Evolutionary conservation across 2,888 invertebrate genomes (phyloP), one percentile per base, ranked within the genome.

Genomic region (Aphrophora alni): DNA sequence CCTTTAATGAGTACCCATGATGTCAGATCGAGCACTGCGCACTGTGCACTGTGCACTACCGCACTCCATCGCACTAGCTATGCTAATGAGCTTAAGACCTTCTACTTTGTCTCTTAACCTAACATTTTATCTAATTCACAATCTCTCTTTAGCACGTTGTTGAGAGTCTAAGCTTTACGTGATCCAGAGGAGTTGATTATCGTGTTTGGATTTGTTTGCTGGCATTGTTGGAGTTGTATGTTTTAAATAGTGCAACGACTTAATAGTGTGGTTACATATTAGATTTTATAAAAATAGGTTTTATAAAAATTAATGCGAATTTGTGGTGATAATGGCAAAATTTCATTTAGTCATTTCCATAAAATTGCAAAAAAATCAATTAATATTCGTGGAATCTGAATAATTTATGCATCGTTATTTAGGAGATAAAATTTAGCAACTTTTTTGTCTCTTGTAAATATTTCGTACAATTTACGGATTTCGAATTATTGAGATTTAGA

Each of bases 121-220:
- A 2, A 21, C 21, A 2, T 44, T 59, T 59, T 59, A 59, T 59
- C 59, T 59, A 2, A 10, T 59, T 59, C 59, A 21, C 21, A 2
- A 59, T 59, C 59, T 59, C 59, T 33, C n/a, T 59, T 59, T 59
- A 59, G 59, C 59, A 59, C 21, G 59, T 59, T 59, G n/a, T n/a
- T 59, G n/a, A 1, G 21, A 21, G 21, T 21, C 21, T 8, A 21
- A n/a, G n/a, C n/a, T 59, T 59, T 21, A 59, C 59, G 59, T 59
- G 59, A 3, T 59, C 21, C 59, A 2, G 21, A 21, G 59, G 21
- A n/a, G 21, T n/a, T 59, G 59, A 59, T 59, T 21, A 59, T 59
- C 59, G 59, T 10, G 59, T 59, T 59, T n/a, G n/a, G n/a, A 21
- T 21, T 59, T n/a, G 59, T 21, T 4, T 14, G 44, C 59, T 59